Conservation (phyloP, 2,797 vertebrate genomes). For the Calcarius lapponicus region DNA sequence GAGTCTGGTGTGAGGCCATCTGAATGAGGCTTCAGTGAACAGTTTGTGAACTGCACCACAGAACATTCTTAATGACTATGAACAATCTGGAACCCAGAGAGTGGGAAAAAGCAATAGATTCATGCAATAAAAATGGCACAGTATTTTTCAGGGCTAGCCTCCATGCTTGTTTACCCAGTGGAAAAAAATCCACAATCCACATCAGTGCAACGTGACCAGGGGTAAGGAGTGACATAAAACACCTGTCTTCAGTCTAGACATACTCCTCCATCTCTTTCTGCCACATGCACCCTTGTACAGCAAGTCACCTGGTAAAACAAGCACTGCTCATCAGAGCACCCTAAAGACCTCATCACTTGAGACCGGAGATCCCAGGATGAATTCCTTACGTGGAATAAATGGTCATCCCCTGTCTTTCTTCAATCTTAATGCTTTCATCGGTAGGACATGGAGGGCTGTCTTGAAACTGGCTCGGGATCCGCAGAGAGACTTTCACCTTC, state of each 20-base stretch:
- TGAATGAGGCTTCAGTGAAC: neutral
- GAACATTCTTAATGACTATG: neutral
- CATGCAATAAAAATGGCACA: neutral
- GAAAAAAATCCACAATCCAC: neutral
- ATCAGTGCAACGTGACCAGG: neutral
- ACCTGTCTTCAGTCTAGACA: neutral
- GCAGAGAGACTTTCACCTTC: slow-evolving; percentile 84
- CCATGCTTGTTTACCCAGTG: neutral
- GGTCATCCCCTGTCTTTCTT: slow-evolving; percentile 85
- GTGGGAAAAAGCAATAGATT: neutral
- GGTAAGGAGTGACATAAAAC: neutral
- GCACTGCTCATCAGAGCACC: neutral
- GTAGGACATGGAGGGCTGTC: slow-evolving; percentile 79
- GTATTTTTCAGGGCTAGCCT: neutral
- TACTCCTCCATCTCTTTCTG: neutral
- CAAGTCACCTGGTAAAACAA: neutral
- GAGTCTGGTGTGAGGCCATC: neutral
- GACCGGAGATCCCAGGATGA: neutral
- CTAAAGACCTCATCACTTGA: neutral
- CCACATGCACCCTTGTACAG: neutral
- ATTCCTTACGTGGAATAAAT: slow-evolving; percentile 86
- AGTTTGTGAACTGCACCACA: neutral
- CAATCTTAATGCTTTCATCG: slow-evolving; percentile 81
- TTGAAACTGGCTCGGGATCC: slow-evolving; percentile 85
- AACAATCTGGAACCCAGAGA: neutral